phyloP scores from a whole-genome alignment of 35 echinoderm and acorn worm species.

The Nesometra sesokonis region DNA sequence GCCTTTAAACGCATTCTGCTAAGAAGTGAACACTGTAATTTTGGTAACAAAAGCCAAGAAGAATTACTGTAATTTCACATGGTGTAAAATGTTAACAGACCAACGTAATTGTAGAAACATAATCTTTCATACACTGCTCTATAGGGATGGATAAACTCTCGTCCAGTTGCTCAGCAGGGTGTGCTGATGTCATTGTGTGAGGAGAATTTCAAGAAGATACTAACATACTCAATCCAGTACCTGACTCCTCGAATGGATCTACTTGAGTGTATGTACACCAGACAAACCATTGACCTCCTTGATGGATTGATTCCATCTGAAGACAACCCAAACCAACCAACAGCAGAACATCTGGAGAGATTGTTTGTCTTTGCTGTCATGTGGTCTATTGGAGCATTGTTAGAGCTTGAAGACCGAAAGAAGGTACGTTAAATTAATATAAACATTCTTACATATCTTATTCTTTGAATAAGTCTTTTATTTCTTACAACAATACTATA shows the following conservation, averaged over 20 bases:
- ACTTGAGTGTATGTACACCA: constrained; percentile 87
- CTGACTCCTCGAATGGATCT: constrained; percentile 78
- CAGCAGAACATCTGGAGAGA: constrained; percentile 72
- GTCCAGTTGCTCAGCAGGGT: constrained; percentile 72
- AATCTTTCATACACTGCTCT: too few species aligned
- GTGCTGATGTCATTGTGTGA: constrained; percentile 72
- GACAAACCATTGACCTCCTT: constrained; percentile 76
- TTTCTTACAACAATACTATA: too few species aligned
- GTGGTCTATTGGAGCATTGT: constrained; percentile 93
- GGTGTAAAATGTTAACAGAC: too few species aligned
- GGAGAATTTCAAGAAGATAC: constrained; percentile 65
- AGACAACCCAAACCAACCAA: constrained; percentile 53
- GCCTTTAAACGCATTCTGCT: too few species aligned
- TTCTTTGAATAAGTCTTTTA: too few species aligned
- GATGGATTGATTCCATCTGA: constrained; percentile 82
- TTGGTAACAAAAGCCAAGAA: too few species aligned
- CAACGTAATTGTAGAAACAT: too few species aligned
- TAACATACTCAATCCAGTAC: constrained; percentile 43
- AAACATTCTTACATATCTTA: too few species aligned
- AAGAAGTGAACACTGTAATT: too few species aligned
- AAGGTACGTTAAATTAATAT: too few species aligned
- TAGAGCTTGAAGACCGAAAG: constrained; percentile 90
- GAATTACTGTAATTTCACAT: too few species aligned
- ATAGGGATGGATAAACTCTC: constrained; percentile 86
- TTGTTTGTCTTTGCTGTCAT: constrained; percentile 88